Conservation (phyloP, 2,113 vertebrate species). For the Syngnathus scovelli region DNA sequence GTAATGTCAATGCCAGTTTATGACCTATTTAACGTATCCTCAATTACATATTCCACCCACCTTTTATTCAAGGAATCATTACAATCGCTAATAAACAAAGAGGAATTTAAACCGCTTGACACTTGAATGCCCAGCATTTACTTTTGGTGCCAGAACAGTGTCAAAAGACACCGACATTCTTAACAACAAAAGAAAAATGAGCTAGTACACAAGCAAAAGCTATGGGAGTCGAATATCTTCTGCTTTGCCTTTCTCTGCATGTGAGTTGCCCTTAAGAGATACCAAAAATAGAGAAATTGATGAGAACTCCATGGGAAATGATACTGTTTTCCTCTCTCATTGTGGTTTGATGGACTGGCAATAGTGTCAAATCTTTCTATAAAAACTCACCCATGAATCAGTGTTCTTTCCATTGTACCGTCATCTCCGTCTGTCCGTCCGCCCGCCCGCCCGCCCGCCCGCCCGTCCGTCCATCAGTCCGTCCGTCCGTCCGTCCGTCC, state of each 20-base stretch:
- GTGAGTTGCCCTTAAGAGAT: background rate
- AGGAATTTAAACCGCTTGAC: background rate
- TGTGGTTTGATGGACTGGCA: background rate
- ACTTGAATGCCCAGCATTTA: too few species aligned
- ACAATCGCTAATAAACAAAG: background rate
- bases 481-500: too few species aligned
- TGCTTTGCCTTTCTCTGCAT: background rate
- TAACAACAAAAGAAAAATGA: background rate
- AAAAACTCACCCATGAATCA: background rate
- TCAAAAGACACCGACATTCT: too few species aligned
- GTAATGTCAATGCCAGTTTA: background rate
- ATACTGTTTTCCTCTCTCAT: background rate
- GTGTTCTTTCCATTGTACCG: background rate
- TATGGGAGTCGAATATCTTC: background rate
- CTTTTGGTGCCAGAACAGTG: too few species aligned
- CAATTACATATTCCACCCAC: background rate
- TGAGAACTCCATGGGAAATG: background rate
- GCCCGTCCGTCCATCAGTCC: too few species aligned
- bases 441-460: too few species aligned
- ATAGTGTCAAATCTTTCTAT: background rate
- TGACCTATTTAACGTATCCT: background rate
- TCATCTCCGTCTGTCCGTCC: too few species aligned
- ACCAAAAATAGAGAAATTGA: background rate
- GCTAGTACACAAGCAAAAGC: background rate
- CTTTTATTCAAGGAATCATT: background rate